phyloP scores from a whole-genome alignment of 1,140 invertebrate genomes.

The Eubasilissa regina region DNA sequence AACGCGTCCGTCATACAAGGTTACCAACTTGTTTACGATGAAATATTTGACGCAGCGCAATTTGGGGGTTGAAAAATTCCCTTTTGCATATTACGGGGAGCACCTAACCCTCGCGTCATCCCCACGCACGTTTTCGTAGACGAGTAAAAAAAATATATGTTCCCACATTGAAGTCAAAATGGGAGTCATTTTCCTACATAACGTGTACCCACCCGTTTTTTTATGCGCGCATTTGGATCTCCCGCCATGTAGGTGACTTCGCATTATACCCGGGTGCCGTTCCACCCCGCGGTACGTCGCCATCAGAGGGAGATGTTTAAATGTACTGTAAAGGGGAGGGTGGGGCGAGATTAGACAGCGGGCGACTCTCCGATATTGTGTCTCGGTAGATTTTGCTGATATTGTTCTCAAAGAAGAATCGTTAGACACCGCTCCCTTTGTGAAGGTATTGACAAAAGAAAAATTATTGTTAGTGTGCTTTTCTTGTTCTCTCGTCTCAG shows the following conservation, averaged over 20 bases:
- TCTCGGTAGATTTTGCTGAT: slow-evolving; percentile 57
- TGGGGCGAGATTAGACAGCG: slow-evolving; percentile 44
- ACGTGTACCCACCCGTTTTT: slow-evolving; percentile 56
- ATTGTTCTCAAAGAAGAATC: slow-evolving; percentile 60
- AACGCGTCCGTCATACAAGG: slow-evolving; percentile 58
- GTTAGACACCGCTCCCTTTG: slow-evolving; percentile 57
- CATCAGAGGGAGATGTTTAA: slow-evolving; percentile 52
- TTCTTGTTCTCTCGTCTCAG: slow-evolving; percentile 46
- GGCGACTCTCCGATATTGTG: slow-evolving; percentile 45
- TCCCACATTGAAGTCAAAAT: slow-evolving; percentile 58
- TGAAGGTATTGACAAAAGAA: slow-evolving; percentile 59
- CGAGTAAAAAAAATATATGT: slow-evolving; percentile 56
- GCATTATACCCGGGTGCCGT: slow-evolving; percentile 45
- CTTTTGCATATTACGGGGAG: slow-evolving; percentile 44
- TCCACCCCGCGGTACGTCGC: slow-evolving; percentile 14
- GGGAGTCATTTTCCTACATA: slow-evolving; percentile 61
- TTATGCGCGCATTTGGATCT: slow-evolving; percentile 48
- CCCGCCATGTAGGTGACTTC: slow-evolving; percentile 56
- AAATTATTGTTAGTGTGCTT: slow-evolving; percentile 53
- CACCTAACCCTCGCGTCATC: not conserved
- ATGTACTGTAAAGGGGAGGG: slow-evolving; percentile 49
- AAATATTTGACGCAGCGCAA: slow-evolving; percentile 61
- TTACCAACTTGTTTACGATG: slow-evolving; percentile 61
- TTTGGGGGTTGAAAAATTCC: slow-evolving; percentile 58
- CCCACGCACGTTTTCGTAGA: slow-evolving; percentile 53